Conservation (phyloP, 2,888 invertebrate genomes). For the Leptinotarsa rubiginosa region DNA sequence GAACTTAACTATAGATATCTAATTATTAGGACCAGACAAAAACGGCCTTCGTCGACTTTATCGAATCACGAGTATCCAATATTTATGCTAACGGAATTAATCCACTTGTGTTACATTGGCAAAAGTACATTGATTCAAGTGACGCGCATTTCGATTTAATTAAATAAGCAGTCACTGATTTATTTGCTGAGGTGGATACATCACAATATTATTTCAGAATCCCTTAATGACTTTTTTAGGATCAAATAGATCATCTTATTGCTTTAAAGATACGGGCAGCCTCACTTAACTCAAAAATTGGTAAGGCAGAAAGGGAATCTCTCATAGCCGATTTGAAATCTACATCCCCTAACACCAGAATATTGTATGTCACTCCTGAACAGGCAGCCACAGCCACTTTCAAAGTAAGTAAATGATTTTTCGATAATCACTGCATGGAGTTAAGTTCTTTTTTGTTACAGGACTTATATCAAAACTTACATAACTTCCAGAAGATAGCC, state of each 20-base stretch:
- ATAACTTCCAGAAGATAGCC: constrained; percentile 81
- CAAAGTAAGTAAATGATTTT: constrained; percentile 64
- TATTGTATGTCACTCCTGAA: constrained; percentile 97
- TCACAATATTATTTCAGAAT: neutral
- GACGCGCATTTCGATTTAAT: neutral
- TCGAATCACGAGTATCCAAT: no score
- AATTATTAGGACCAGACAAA: no score
- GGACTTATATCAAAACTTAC: constrained; percentile 75
- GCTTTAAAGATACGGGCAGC: constrained; percentile 84
- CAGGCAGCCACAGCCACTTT: constrained; percentile 87
- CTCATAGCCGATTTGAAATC: constrained; percentile 81
- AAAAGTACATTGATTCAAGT: no score
- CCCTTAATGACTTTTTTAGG: constrained; percentile 66
- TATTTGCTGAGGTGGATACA: neutral
- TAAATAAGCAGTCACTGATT: neutral
- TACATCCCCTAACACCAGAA: constrained; percentile 79
- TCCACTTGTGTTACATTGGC: no score
- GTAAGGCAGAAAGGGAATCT: constrained; percentile 78
- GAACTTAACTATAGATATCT: no score
- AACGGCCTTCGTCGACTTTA: no score
- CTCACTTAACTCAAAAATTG: constrained; percentile 93
- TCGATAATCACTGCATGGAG: neutral
- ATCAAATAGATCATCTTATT: constrained; percentile 90
- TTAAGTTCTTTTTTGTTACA: constrained; percentile 53
- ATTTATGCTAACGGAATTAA: no score